Base-by-base conservation (phyloP, 1,140 invertebrate genomes). In the Panagrolaimus sp. region DNA sequence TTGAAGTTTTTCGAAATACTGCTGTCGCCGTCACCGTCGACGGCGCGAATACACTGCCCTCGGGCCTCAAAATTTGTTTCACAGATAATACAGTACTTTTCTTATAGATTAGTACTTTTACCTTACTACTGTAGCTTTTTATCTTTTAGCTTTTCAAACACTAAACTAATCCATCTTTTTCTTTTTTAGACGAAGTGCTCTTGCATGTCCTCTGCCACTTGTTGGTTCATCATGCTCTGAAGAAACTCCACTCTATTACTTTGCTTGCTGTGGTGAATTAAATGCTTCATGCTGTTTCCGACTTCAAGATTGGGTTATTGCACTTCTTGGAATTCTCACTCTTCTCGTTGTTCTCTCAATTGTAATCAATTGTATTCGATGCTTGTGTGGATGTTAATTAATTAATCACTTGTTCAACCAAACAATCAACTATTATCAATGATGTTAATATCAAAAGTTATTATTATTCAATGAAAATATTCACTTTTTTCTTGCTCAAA, bases 291-390 rank as follows among this genome's bases (percentile, higher is more conserved):
- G 63, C 43, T 64, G 63, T 24, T 64, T 64, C 63, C 28, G 63
- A n/a, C 63, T 64, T 43, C 63, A 64, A 17, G 63, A 64, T 17
- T 64, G 63, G 63, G 63, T 64, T 28, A 64, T 43, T 43, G 63
- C 43, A 8, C 14, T 64, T 3, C 63, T 64, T 17, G 28, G 15
- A 12, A 64, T 64, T 43, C 10, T 64, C 21, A 43, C 63, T n/a
- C 14, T 64, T 43, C 43, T 64, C 12, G 38, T 43, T 43, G 43
- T 64, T 12, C 43, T 64, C 8, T 32, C 63, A 32, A 64, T 64
- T 21, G n/a, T 64, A 17, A 43, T 64, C 63, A 64, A 64, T 43
- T 21, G 17, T 43, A 64, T 64, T 43, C 28, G 63, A 64, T 64
- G 63, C 43, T 12, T 64, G 9, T 64, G 63, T 28, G 17, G 63